These are phyloP conservation scores for Calameuta idolon DNA, from an alignment of 2,888 invertebrate species.

Conservation along the genomic window DNA sequence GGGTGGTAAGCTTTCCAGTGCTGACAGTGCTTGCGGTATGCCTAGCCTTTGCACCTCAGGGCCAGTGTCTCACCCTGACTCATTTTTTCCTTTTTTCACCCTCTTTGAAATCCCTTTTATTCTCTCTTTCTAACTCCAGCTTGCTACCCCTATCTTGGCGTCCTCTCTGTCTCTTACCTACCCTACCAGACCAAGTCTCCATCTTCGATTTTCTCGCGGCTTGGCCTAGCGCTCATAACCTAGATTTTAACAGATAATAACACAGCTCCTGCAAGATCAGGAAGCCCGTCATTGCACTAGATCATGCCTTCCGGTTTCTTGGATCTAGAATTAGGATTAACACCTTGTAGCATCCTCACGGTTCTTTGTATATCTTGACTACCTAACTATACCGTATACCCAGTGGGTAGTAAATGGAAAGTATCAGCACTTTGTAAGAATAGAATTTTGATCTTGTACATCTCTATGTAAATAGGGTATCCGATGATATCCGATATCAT, in stretches of 20 bases:
- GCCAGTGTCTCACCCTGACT: slow-evolving; percentile 3
- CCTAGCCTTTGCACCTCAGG: slow-evolving; percentile 25
- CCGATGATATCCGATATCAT: no score
- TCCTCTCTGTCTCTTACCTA: slow-evolving; percentile 10
- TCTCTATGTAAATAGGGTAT: not conserved
- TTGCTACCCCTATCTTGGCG: slow-evolving; percentile 16
- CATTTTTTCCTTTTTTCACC: slow-evolving; percentile 3
- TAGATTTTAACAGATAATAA: slow-evolving; percentile 55
- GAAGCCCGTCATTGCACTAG: not conserved
- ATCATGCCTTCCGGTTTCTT: not conserved
- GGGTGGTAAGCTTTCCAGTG: slow-evolving; percentile 28
- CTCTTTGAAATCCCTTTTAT: not conserved
- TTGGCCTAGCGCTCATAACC: slow-evolving; percentile 59
- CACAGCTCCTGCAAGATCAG: slow-evolving; percentile 28
- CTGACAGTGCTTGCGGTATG: slow-evolving; percentile 32
- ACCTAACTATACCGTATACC: no score
- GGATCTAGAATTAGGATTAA: not conserved
- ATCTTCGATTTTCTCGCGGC: slow-evolving; percentile 59
- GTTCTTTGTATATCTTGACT: not conserved
- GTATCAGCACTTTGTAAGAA: not conserved
- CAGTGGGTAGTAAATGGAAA: not conserved
- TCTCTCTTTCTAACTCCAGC: slow-evolving; percentile 16
- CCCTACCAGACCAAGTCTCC: slow-evolving; percentile 38
- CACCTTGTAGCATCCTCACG: not conserved
- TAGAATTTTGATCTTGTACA: not conserved